phyloP scores from a whole-genome alignment of 2,113 vertebrate species.

The Heteronetta atricapilla region DNA sequence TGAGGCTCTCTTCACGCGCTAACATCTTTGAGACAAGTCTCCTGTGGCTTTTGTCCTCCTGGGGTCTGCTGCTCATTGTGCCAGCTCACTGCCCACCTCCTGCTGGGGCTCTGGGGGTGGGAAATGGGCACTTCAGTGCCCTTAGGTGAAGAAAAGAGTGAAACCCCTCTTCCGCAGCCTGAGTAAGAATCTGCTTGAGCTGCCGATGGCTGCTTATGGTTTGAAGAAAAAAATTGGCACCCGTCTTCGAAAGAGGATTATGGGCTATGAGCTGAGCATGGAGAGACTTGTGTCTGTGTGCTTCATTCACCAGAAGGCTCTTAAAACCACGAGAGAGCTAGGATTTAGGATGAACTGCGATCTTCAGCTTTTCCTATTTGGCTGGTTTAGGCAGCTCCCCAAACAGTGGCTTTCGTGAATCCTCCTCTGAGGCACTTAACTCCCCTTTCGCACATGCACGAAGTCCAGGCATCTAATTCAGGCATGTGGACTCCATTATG shows the following conservation, averaged over 20 bases:
- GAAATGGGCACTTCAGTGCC: fast-evolving
- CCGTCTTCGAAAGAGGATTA: neutral
- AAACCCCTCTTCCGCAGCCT: neutral
- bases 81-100: neutral
- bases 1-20: neutral
- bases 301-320: neutral
- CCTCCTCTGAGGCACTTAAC: neutral
- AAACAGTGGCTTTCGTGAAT: slow-evolving; percentile 34
- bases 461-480: neutral
- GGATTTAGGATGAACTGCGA: neutral
- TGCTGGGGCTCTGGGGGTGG: neutral
- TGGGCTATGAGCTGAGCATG: neutral
- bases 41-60: neutral
- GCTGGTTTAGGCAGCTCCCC: slow-evolving; percentile 17
- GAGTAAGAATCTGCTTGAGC: neutral
- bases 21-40: neutral
- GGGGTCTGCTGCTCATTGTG: neutral
- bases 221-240: neutral
- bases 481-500: slow-evolving; percentile 31
- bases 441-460: neutral
- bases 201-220: neutral
- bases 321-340: neutral
- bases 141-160: neutral
- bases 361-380: slow-evolving; percentile 22
- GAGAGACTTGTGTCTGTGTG: neutral